Evolutionary conservation across 2,797 vertebrate genomes (phyloP).

Genomic region (Bradypodion ventrale): DNA sequence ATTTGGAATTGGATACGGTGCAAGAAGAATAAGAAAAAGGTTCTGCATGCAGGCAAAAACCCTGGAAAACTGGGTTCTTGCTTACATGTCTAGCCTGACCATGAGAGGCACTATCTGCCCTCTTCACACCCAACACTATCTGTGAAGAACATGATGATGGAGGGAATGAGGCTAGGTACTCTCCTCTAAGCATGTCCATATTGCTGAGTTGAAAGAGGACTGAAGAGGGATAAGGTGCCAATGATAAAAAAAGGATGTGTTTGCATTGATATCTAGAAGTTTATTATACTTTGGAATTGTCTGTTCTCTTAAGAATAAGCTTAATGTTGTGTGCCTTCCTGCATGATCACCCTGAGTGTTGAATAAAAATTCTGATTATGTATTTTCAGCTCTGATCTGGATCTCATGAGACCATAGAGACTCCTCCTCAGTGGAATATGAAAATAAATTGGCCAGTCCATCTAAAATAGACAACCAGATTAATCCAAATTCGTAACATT

Average conservation of each 20-base stretch:
- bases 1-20: too few species aligned
- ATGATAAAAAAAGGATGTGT: background rate
- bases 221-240: background rate
- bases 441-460: background rate
- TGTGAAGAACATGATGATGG: too few species aligned
- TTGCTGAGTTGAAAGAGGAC: too few species aligned
- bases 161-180: too few species aligned
- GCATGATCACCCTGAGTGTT: background rate
- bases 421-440: background rate
- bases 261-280: background rate
- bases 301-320: background rate
- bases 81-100: too few species aligned
- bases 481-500: background rate
- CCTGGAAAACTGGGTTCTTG: too few species aligned
- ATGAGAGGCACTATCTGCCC: too few species aligned
- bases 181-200: too few species aligned
- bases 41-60: too few species aligned
- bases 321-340: too few species aligned
- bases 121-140: too few species aligned
- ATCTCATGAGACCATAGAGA: background rate
- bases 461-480: background rate
- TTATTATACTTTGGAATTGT: background rate
- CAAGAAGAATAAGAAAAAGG: too few species aligned
- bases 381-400: background rate
- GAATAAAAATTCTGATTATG: background rate